Base-by-base conservation (phyloP, 2,113 vertebrate genomes). In the Chamaetylas fuelleborni region DNA sequence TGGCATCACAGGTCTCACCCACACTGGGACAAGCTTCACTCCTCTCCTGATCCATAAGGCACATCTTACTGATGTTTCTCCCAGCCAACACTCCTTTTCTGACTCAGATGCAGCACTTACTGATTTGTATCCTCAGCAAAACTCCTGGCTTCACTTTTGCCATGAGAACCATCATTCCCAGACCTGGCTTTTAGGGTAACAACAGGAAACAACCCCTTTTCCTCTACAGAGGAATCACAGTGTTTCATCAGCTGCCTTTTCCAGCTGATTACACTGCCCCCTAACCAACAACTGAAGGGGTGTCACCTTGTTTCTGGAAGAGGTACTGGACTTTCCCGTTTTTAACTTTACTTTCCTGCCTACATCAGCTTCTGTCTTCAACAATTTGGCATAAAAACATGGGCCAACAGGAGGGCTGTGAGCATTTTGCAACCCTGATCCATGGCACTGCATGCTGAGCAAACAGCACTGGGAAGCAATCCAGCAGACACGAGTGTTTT, bases 391-490 rank as follows among this genome's bases (percentile, higher is more conserved):
- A 2, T 19, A 78, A 36, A 80, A 82, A 14, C 62, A 62, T 0
- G 3, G 84, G 73, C 40, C 70, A 94, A 58, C 20, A 58, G 57
- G 57, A 92, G 20, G 40, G n/a, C 54, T 76, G 60, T 76, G 36
- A 89, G 78, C 69, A 45, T 72, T 87, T 89, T 51, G 29, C 2
- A 10, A 4, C 54, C 34, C 29, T 1, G 11, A 86, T 79, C 50
- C 34, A 23, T 12, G 2, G 18, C 2, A 20, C 50, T 69, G 20
- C 73, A 9, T 13, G 66, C 81, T 88, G 70, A 94, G 87, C 54
- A 77, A 91, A 91, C 84, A 81, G 64, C 53, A 24, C 60, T n/a
- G 62, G n/a, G 47, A 92, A 91, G 58, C 20, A 74, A 80, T 77
- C 48, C 81, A 88, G 78, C 50, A 93, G 91, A 69, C 4, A 3